A percentile compares a stretch with the other conserved stretches of the same genome.
These are phyloP conservation scores for Perca schrenkii DNA, from an alignment of 2,113 vertebrate genomes.

Conservation along the genomic window DNA sequence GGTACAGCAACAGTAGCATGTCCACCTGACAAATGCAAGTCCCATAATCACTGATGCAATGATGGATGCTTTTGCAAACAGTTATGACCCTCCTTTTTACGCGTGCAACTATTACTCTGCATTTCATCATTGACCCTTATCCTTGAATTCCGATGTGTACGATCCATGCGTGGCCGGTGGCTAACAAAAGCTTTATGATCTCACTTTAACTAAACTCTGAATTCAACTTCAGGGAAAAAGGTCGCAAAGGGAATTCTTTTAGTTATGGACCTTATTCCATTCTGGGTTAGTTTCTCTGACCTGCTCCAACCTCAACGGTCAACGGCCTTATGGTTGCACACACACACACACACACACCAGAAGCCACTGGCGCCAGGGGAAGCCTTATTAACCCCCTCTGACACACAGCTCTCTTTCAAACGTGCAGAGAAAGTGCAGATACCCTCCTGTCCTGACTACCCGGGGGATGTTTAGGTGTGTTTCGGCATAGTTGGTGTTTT, in stretches of 20 bases:
- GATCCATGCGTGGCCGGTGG: neutral
- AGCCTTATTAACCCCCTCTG: constrained; percentile 46
- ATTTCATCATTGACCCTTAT: neutral
- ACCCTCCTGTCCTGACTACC: constrained; percentile 20
- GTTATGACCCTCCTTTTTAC: too few relatives aligned
- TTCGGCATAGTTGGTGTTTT: constrained; percentile 49
- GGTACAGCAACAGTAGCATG: neutral
- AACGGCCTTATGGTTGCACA: neutral
- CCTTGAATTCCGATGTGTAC: neutral
- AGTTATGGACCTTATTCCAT: constrained; percentile 2
- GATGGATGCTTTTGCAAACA: too few relatives aligned
- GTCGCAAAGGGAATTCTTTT: neutral
- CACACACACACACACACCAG: neutral
- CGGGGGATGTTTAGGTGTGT: constrained; percentile 33
- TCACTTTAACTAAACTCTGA: neutral
- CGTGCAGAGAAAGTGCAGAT: constrained; percentile 29
- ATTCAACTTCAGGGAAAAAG: neutral
- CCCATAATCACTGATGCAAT: neutral
- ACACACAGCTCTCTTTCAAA: constrained; percentile 75
- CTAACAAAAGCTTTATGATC: neutral
- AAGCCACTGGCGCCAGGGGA: constrained; percentile 69
- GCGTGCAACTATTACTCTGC: neutral
- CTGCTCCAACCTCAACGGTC: constrained; percentile 28
- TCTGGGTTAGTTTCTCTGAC: constrained; percentile 17
- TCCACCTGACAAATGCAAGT: neutral